Percentiles rank a stretch among this genome's conserved stretches.
Conservation (phyloP, 2,888 invertebrate species). For the Ophion costatus region DNA sequence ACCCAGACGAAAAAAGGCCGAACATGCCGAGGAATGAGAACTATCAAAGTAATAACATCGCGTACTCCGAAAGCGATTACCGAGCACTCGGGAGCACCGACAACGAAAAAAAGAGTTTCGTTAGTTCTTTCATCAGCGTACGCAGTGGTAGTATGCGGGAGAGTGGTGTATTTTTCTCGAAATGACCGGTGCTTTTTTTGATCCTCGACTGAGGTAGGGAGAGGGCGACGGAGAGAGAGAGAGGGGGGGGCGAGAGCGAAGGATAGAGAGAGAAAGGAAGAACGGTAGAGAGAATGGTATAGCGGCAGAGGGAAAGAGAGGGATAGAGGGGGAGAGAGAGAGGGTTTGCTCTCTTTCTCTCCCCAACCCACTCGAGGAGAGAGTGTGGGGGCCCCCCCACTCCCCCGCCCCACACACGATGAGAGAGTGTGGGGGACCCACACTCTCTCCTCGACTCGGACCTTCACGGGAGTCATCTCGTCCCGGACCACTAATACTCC, state of each 20-base stretch:
- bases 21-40: not conserved
- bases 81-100: constrained; percentile 18
- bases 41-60: constrained; percentile 40
- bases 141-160: not conserved
- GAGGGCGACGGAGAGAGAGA: no score
- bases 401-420: no score
- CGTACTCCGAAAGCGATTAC: constrained; percentile 26
- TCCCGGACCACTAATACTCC: constrained; percentile 32
- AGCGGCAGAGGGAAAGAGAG: no score
- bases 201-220: not conserved
- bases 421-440: no score
- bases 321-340: no score
- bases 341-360: constrained; percentile 19
- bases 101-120: constrained; percentile 53
- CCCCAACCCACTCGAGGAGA: no score
- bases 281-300: no score
- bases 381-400: no score
- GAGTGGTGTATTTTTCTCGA: constrained; percentile 47
- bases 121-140: constrained; percentile 48
- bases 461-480: constrained; percentile 55
- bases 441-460: no score
- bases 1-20: not conserved
- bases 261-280: no score
- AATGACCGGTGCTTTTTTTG: constrained; percentile 42
- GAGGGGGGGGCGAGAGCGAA: no score